Percentiles rank a stretch among this genome's conserved stretches.
phyloP scores from a whole-genome alignment of 64 coral and sea anemone genomes.

The Montipora efflorescens region DNA sequence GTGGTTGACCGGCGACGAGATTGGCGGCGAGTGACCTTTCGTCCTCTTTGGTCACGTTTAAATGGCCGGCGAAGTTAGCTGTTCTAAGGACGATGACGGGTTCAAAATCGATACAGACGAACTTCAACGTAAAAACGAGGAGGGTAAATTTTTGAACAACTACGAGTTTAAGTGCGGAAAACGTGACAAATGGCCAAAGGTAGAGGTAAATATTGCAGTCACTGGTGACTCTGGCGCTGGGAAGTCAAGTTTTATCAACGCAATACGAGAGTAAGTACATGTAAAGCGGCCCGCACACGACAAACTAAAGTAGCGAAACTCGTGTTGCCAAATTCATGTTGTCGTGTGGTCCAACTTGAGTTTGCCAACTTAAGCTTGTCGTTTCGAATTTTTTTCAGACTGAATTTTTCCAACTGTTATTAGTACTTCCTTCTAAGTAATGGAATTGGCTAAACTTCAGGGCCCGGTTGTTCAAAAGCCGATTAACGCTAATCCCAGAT shows the following conservation, averaged over 20 bases:
- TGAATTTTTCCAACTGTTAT: too few relatives aligned
- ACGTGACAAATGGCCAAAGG: background rate
- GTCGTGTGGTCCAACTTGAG: too few relatives aligned
- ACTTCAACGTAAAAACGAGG: background rate
- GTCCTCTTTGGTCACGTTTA: too few relatives aligned
- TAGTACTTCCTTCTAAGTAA: too few relatives aligned
- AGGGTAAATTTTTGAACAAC: background rate
- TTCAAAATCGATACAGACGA: background rate
- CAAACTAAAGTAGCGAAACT: background rate
- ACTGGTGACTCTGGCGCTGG: slow-evolving; percentile 17
- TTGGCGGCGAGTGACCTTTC: too few relatives aligned
- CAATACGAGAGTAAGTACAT: background rate
- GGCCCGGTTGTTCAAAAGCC: too few relatives aligned
- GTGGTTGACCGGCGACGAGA: too few relatives aligned
- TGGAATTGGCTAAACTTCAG: too few relatives aligned
- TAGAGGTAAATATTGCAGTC: background rate
- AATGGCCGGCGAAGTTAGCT: background rate
- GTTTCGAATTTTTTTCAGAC: too few relatives aligned
- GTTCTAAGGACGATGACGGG: background rate
- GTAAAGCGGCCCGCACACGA: background rate
- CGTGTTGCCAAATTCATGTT: too few relatives aligned
- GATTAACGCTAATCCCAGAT: too few relatives aligned
- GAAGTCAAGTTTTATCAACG: slow-evolving; percentile 36
- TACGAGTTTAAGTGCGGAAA: background rate
- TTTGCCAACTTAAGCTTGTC: too few relatives aligned